Percentiles rank a stretch among this genome's conserved stretches.
Conservation (phyloP, 2,797 vertebrate species). For the Myiotriccus ornatus region DNA sequence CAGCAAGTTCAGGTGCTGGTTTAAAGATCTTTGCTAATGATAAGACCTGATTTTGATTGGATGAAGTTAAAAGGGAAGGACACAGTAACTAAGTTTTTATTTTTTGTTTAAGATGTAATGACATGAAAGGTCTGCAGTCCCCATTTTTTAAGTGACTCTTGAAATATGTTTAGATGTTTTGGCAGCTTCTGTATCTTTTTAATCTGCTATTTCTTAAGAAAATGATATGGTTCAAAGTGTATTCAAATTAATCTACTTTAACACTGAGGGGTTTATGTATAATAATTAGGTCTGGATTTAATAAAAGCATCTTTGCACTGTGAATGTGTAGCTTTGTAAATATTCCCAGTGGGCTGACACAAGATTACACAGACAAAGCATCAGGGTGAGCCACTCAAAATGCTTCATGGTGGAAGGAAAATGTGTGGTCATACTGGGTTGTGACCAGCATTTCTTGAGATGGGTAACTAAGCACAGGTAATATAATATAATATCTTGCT, state of each 20-base stretch:
- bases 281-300: not conserved
- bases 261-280: not conserved
- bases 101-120: not conserved
- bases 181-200: not conserved
- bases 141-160: not conserved
- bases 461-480: not conserved
- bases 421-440: not conserved
- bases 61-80: not conserved
- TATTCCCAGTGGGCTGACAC: not conserved
- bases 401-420: not conserved
- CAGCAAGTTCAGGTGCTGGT: not conserved
- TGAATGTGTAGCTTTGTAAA: not conserved
- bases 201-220: not conserved
- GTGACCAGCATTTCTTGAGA: not conserved
- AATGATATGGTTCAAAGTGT: not conserved
- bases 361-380: not conserved
- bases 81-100: fast-evolving
- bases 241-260: not conserved
- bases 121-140: not conserved
- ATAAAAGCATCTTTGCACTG: not conserved
- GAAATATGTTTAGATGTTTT: not conserved
- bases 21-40: not conserved
- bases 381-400: not conserved
- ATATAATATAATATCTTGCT: fast-evolving
- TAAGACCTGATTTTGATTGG: not conserved